Evolutionary conservation across 2,888 invertebrate species (phyloP).

Genomic region (Limnephilus rhombicus): DNA sequence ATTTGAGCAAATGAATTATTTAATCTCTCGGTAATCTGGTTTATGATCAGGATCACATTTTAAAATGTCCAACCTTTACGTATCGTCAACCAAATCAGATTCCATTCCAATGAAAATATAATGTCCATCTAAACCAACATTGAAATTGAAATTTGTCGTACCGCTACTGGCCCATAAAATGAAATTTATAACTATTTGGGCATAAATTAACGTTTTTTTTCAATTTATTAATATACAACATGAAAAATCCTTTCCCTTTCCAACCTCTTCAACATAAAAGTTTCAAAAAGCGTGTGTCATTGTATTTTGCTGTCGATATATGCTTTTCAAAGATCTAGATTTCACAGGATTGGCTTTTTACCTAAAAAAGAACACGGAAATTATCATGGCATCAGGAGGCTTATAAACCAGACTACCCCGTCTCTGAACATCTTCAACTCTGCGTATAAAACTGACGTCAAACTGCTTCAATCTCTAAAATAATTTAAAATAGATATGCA

Average conservation of each 20-base stretch:
- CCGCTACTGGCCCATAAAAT: neutral
- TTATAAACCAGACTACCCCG: neutral
- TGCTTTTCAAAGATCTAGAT: neutral
- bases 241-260: neutral
- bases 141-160: neutral
- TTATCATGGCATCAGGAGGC: neutral
- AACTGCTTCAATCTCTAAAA: no score
- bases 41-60: neutral
- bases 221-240: neutral
- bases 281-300: neutral
- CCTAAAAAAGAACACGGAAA: neutral
- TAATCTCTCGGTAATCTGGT: constrained; percentile 1
- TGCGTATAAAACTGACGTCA: neutral
- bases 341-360: neutral
- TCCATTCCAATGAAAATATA: neutral
- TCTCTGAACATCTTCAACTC: neutral
- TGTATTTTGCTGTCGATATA: neutral
- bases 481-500: no score
- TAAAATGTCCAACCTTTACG: neutral
- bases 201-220: neutral
- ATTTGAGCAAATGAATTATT: neutral
- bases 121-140: neutral
- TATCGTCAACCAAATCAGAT: neutral
- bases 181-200: neutral
- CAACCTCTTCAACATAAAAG: neutral